Conservation (phyloP, 2,113 vertebrate genomes). For the Pseudonaja textilis region DNA sequence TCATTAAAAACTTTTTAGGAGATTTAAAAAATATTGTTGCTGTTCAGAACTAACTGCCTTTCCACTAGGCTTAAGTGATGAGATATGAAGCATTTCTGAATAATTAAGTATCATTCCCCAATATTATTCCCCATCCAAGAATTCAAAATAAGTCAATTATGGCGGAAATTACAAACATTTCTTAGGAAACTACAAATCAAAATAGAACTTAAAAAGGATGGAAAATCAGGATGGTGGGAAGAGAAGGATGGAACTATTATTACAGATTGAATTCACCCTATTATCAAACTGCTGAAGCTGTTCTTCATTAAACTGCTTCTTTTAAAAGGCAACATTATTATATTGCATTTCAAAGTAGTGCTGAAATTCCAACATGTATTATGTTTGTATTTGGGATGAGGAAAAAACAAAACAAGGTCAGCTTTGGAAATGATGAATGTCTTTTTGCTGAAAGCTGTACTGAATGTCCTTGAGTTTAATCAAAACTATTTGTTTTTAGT, state of each 20-base stretch:
- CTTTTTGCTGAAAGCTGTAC: conserved; percentile 94
- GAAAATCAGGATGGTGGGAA: not conserved
- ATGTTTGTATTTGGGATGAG: conserved; percentile 73
- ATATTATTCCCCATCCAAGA: not conserved
- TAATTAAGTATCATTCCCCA: not conserved
- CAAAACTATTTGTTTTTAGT: conserved; percentile 99
- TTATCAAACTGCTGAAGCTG: not conserved
- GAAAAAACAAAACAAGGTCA: conserved; percentile 78
- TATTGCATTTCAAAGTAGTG: conserved; percentile 45
- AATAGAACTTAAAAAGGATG: not conserved
- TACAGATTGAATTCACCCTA: conserved; percentile 31
- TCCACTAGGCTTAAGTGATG: not conserved
- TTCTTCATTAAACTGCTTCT: conserved; percentile 42
- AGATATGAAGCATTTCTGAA: not conserved
- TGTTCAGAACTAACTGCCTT: not conserved
- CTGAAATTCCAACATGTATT: conserved; percentile 56
- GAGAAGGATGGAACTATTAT: conserved; percentile 38
- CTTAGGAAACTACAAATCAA: conserved; percentile 24
- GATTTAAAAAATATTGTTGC: not conserved
- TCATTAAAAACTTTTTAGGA: not conserved
- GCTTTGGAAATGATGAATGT: conserved; percentile 95
- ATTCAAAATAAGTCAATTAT: not conserved
- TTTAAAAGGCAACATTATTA: conserved; percentile 29
- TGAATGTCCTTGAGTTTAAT: conserved; percentile 99
- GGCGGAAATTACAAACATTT: conserved; percentile 40